Evolutionary conservation across 2,113 vertebrate genomes (phyloP), one percentile per base, ranked within the genome.

Genomic region (Lates calcarifer): DNA sequence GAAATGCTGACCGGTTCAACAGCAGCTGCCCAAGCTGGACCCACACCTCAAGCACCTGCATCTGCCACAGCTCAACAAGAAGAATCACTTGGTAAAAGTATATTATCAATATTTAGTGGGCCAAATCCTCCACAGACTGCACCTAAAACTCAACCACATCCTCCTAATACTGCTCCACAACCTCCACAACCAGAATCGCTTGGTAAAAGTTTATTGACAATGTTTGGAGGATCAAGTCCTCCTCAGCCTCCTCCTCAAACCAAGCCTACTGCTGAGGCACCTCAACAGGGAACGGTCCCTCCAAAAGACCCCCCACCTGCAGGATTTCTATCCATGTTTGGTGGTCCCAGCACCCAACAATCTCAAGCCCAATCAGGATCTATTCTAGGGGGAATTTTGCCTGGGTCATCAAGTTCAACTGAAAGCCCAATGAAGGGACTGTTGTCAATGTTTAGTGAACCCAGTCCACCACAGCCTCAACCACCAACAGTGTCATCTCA

Each of bases 361-460:
- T 51, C 90, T 68, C 90, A 91, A 85, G 20, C 87, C 58, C 91
- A 92, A 78, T 73, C 87, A 47, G 90, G 83, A 74, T 90, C 91
- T 55, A 18, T 89, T 84, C 64, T 92, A 2, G 89, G 90, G 1
- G 93, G 93, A 26, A 88, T 94, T 74, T n/a, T 93, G 37, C 67
- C 93, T 29, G 93, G 91, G 4, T 78, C 91, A 49, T 87, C 93
- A 41, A 82, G 88, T 82, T 79, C 90, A 75, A 65, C 82, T 55
- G 90, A 91, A 77, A 90, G 72, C 24, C 81, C 91, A 74, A 84
- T 90, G 86, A 96, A 91, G 63, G 94, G 90, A 84, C 77, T 97
- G 74, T 95, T 97, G 62, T 97, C 97, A 62, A 95, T 96, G 68
- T 95, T 98, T 83, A 93, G 82, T 89, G 94, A 90, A 74, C 68